These are phyloP conservation scores for Monochamus saltuarius DNA, from an alignment of 1,140 invertebrate genomes.

Conservation along the genomic window DNA sequence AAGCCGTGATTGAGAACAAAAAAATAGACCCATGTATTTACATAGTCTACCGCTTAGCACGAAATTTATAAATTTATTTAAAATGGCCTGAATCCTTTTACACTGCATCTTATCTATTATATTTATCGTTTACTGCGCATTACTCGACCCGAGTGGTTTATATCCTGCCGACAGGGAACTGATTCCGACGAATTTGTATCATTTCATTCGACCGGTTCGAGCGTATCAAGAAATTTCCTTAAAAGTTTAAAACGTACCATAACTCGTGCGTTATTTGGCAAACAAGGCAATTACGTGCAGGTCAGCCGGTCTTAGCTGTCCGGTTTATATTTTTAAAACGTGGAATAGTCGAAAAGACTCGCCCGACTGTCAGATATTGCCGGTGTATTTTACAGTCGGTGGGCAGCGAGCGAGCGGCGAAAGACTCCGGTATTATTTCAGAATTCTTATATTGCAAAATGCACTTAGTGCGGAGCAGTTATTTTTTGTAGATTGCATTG, in stretches of 20 bases:
- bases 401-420: slow-evolving; percentile 15
- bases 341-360: neutral
- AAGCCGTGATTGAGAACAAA: no score
- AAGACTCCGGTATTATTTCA: slow-evolving; percentile 16
- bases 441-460: slow-evolving; percentile 33
- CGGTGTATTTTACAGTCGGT: slow-evolving; percentile 25
- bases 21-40: no score
- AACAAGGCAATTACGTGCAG: neutral
- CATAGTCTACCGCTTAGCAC: no score
- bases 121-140: no score
- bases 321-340: slow-evolving; percentile 3
- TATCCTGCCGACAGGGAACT: no score
- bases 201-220: no score
- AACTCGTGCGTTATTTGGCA: neutral
- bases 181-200: no score
- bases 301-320: neutral
- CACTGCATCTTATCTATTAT: no score
- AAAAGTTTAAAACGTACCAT: neutral
- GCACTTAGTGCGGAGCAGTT: slow-evolving; percentile 28
- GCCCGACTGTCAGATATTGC: slow-evolving; percentile 3
- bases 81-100: no score
- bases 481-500: slow-evolving; percentile 13
- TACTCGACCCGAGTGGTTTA: no score
- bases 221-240: no score
- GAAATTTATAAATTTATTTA: no score